Evolutionary conservation across 2,113 vertebrate species (phyloP), one percentile per base, ranked within the genome.

Genomic region (Sminthopsis crassicaudata): DNA sequence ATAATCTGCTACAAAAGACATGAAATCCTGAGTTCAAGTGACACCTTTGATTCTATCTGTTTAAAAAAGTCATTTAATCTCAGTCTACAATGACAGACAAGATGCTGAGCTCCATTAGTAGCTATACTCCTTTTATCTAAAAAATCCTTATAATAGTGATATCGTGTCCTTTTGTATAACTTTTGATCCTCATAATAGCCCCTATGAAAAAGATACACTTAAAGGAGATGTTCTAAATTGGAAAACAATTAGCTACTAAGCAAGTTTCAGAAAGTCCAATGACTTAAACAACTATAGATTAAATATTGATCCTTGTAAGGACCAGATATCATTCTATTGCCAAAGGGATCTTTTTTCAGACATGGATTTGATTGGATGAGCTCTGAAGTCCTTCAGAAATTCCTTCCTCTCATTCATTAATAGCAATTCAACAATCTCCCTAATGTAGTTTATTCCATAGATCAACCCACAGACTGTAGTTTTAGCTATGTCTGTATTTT

Each of bases 371-470:
- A 14, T 30, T 67, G 12, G 27, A 16, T 67, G 57, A 3, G 30
- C 27, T 67, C 27, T 36, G 30, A 36, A 36, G 57, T 67, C 12
- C 25, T 26, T 57, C 55, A 57, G 24, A 57, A 26, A 24, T 8
- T 8, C 1, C 30, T 0, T 67, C 6, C 30, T 67, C 30, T 67
- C 30, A 67, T 36, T 9, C 60, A 16, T 30, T 67, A 67, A 76
- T 48, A n/a, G 25, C 94, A 90, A 19, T 54, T 90, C 36, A 93
- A 92, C 25, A 51, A 93, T 50, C 89, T 55, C 54, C 2, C 42
- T n/a, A 84, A 76, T 97, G 84, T 88, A 96, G 92, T 91, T 90
- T 94, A 90, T 88, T 92, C 51, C 76, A 93, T 48, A 26, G 91
- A 76, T 93, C 53, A 88, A 93, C 51, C n/a, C 10, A 36, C 42